Evolutionary conservation across 2,888 invertebrate species (phyloP).

Genomic region (Dasypogon diadema): DNA sequence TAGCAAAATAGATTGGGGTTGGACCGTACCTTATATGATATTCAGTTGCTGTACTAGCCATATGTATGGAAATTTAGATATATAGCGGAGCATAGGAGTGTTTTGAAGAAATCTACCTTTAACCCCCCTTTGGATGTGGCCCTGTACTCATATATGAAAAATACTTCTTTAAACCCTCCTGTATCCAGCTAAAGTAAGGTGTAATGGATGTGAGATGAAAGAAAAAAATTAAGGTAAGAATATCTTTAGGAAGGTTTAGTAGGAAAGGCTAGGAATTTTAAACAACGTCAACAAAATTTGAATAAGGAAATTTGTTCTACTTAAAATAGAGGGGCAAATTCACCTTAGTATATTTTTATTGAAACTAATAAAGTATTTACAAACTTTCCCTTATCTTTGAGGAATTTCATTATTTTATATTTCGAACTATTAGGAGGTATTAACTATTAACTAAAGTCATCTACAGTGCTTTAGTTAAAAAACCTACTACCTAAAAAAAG

Average conservation of each 20-base stretch:
- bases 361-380: too few relatives aligned
- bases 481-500: too few relatives aligned
- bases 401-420: too few relatives aligned
- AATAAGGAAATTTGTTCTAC: slow-evolving; percentile 27
- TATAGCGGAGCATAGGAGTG: not conserved
- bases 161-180: slow-evolving; percentile 43
- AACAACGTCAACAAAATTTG: slow-evolving; percentile 25
- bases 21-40: slow-evolving; percentile 51
- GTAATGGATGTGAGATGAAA: slow-evolving; percentile 38
- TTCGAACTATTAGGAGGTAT: too few relatives aligned
- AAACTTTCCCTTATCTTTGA: too few relatives aligned
- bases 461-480: too few relatives aligned
- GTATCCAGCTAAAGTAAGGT: slow-evolving; percentile 3
- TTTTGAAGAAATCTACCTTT: slow-evolving; percentile 13
- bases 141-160: slow-evolving; percentile 8
- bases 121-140: slow-evolving; percentile 6
- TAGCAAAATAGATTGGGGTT: slow-evolving; percentile 57
- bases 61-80: slow-evolving; percentile 50
- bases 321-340: too few relatives aligned
- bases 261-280: slow-evolving; percentile 13
- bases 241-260: slow-evolving; percentile 20
- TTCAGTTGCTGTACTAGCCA: slow-evolving; percentile 49
- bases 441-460: too few relatives aligned
- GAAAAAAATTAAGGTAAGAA: slow-evolving; percentile 43
- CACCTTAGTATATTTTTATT: too few relatives aligned